Base-by-base conservation (phyloP, 1,140 invertebrate species). In the Plectus sambesii region DNA sequence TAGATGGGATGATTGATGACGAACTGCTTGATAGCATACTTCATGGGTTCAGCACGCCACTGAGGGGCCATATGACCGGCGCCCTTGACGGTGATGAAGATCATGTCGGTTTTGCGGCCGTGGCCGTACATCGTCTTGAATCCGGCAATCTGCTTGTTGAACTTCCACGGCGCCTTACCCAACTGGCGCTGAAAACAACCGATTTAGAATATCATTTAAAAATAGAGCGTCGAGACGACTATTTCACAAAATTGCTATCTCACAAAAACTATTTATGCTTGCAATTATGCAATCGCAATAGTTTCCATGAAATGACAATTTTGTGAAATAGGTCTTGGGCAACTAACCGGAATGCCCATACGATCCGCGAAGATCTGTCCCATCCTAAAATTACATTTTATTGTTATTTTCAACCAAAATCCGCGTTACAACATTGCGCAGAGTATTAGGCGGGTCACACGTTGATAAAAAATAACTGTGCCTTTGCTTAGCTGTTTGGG, bases 1-100 rank as follows among this genome's bases (percentile, higher is more conserved):
- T 60, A 67, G 39, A 67, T 68, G 20, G 64, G 64, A 52, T 69
- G 66, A 51, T 67, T 67, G n/a, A 67, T 39, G 30, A 74, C 35
- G 59, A 74, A 74, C 43, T 65, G 67, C 12, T 61, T 59, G 45
- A 74, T 66, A 53, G 70, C 69, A 45, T 74, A 61, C 24, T 76
- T 66, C 35, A 73, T 73, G 49, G 68, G 69, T 9, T 59, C 61
- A 30, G 77, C 73, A 56, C 70, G 69, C 65, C 78, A 76, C 58
- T 72, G 70, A 1, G 77, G 77, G 1, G 78, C 77, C 76, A 77
- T 76, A n/a, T n/a, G 55, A 23, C 62, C 62, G 0, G 62, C 63
- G 17, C 62, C 62, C 9, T 59, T 60, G 20, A 64, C 51, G 3
- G 64, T 67, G 12, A 67, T 30, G 56, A 63, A 67, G n/a, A 61